Conservation (phyloP, 2,888 invertebrate genomes). For the Ctena decussata region DNA sequence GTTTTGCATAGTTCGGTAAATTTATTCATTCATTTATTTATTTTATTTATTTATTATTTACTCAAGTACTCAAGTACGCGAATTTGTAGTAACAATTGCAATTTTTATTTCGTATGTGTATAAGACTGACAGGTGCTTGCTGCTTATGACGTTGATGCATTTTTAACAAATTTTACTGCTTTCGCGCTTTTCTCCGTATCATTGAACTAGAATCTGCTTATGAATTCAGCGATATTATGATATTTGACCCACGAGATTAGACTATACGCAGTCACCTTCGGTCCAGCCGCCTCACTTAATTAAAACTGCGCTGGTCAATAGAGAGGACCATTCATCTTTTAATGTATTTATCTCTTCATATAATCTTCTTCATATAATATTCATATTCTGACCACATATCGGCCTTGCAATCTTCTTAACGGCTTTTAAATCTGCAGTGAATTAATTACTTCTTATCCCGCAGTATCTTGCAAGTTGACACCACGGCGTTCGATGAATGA, state of each 20-base stretch:
- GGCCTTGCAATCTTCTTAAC: background rate
- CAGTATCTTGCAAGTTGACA: background rate
- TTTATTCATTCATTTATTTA: too few relatives aligned
- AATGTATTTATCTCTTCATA: background rate
- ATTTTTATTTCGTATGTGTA: too few relatives aligned
- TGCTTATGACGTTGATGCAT: too few relatives aligned
- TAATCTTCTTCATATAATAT: slow-evolving; percentile 5
- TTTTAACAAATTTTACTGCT: too few relatives aligned
- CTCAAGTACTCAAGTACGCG: too few relatives aligned
- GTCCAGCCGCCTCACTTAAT: background rate
- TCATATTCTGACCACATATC: slow-evolving; percentile 16
- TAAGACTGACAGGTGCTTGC: too few relatives aligned
- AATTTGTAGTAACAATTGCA: too few relatives aligned
- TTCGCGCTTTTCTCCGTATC: too few relatives aligned
- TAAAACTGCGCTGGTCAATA: background rate
- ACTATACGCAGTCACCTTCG: background rate
- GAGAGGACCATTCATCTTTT: background rate
- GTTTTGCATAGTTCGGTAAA: too few relatives aligned
- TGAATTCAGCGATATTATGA: background rate
- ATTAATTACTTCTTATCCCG: background rate
- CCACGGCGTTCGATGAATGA: background rate
- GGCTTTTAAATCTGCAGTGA: background rate
- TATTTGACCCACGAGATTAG: background rate
- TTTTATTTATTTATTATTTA: too few relatives aligned
- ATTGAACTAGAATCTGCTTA: background rate